Base-by-base conservation (phyloP, 1,140 invertebrate genomes). In the Monochamus saltuarius region DNA sequence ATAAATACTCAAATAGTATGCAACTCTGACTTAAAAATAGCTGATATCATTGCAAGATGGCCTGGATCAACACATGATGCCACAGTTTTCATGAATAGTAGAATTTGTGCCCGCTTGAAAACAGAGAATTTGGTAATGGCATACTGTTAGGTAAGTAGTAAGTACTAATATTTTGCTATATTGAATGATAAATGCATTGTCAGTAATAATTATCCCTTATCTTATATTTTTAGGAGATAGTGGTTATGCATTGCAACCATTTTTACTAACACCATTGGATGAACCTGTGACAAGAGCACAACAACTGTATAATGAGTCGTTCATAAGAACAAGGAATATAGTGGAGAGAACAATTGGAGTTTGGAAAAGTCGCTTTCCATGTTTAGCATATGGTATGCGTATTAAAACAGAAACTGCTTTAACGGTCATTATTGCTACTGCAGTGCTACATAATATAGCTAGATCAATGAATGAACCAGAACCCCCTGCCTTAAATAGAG, bases 341-440 rank as follows among this genome's bases (percentile, higher is more conserved):
- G 60, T 78, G 52, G 75, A 77, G 63, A 47, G 75, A 35, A 14
- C 19, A 4, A 75, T 72, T 64, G 74, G 74, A 1, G 49, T 71
- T 8, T 77, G 64, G 69, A 75, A 75, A 57, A 56, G 67, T 51
- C 14, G 68, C n/a, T 78, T 78, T 67, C 62, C 68, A n/a, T 57
- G 70, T 39, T 29, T 76, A 7, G 56, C 57, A 11, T 58, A 66
- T 36, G 66, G 64, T 7, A 59, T 70, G 13, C 39, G 71, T 11
- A 42, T 68, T 8, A 65, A 73, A 60, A 9, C 74, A 1, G 43
- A 60, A 45, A 75, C 16, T 35, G 51, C 51, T 8, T 42, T 75
- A 10, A 3, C 55, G n/a, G 57, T 73, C 6, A 77, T 77, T 46
- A 55, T 73, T 19, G 64, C 64, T 17, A 59, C 51, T 36, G 60